These are phyloP conservation scores for Pogona vitticeps DNA, from an alignment of 2,113 vertebrate genomes.

Conservation along the genomic window DNA sequence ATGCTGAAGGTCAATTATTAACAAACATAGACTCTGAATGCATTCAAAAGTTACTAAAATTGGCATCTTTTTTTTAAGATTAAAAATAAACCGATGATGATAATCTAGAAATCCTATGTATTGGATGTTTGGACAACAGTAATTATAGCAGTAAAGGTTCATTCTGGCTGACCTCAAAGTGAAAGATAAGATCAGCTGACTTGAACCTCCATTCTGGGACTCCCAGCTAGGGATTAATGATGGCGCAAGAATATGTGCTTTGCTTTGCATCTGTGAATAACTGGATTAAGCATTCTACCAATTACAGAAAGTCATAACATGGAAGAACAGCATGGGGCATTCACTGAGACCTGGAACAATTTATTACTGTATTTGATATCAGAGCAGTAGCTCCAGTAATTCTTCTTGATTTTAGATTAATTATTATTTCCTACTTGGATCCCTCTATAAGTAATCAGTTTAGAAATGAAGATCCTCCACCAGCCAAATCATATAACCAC, in stretches of 20 bases:
- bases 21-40: too few relatives aligned
- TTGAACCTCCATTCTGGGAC: background rate
- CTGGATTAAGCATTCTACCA: background rate
- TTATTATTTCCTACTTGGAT: background rate
- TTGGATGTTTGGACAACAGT: background rate
- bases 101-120: background rate
- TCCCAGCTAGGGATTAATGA: background rate
- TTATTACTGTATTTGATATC: background rate
- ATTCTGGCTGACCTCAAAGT: background rate
- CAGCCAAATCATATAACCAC: background rate
- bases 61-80: background rate
- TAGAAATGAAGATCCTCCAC: slow-evolving; percentile 2
- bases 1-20: background rate
- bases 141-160: background rate
- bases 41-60: too few relatives aligned
- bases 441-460: background rate
- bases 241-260: background rate
- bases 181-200: background rate
- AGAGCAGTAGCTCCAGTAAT: background rate
- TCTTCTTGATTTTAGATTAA: slow-evolving; percentile 1
- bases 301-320: background rate
- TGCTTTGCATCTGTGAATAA: background rate
- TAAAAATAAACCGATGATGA: background rate
- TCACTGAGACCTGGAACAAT: background rate
- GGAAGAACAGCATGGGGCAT: background rate